Base-by-base conservation (phyloP, 2,113 vertebrate genomes). In the Toxostoma redivivum region DNA sequence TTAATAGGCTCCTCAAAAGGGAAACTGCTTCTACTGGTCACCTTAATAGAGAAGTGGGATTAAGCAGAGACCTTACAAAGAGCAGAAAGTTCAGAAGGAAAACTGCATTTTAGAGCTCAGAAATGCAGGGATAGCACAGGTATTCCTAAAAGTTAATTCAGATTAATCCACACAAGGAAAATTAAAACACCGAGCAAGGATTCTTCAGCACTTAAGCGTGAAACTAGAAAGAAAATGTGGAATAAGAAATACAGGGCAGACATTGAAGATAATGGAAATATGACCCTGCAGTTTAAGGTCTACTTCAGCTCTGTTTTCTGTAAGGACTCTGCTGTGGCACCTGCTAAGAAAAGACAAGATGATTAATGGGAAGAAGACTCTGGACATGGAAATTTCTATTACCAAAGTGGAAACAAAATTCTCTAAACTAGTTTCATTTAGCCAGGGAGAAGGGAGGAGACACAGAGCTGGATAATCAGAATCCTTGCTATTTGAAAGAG, bases 351-450 rank as follows among this genome's bases (percentile, higher is more conserved):
- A 86, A 93, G 83, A 74, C 88, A 96, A 81, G 51, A 88, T 94
- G 96, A 97, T 96, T 90, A 94, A 96, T 96, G 91, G 33, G 38
- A 88, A 84, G 47, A 81, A 30, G 35, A 27, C 72, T 64, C 31
- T 56, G 51, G 56, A 81, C 94, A 78, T 92, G 92, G 92, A 97
- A 84, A 95, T 96, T 96, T 94, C 88, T 96, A 91, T 94, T 92
- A 90, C 92, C 69, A 22, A 92, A 90, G 90, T 91, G 87, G 76
- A 86, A 94, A 62, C 81, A 85, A 82, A 94, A 76, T 70, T 94
- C 95, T 94, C 86, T 92, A 94, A 97, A 96, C 84, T 92, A 35
- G 77, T 94, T 96, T 91, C 61, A 65, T 94, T 94, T 91, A 91
- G 44, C 91, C 70, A 33, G 86, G 89, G 94, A 95, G 45, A 87